Evolutionary conservation across 1,140 invertebrate genomes (phyloP).

Genomic region (Lutraria rhynchaena): DNA sequence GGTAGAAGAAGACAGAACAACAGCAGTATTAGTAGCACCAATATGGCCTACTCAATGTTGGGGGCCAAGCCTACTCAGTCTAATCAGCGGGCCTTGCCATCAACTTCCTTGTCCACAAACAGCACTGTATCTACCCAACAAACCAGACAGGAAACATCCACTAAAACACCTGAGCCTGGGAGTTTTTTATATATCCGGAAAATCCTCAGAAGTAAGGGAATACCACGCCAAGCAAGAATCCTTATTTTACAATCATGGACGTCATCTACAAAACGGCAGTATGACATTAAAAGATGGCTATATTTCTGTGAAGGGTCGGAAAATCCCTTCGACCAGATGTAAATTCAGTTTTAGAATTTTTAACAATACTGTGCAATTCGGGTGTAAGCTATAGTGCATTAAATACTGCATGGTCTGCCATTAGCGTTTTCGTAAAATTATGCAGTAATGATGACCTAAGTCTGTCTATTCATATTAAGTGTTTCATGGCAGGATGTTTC

Average conservation of each 20-base stretch:
- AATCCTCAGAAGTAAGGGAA: neutral
- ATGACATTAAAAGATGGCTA: slow-evolving; percentile 36
- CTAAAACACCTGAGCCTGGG: neutral
- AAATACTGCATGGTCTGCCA: neutral
- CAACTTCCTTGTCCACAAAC: neutral
- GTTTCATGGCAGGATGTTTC: slow-evolving; percentile 22
- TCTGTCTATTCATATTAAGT: neutral
- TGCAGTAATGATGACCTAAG: slow-evolving; percentile 1
- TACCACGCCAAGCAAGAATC: neutral
- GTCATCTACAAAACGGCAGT: neutral
- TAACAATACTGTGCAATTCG: neutral
- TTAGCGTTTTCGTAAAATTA: neutral
- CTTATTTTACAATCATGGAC: slow-evolving; percentile 23
- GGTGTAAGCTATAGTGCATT: slow-evolving; percentile 18
- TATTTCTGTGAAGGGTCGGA: neutral
- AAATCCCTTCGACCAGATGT: slow-evolving; percentile 11
- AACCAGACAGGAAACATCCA: neutral
- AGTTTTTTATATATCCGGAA: slow-evolving; percentile 12
- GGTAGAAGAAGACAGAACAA: slow-evolving; percentile 37
- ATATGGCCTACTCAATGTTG: slow-evolving; percentile 58
- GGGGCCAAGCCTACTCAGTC: slow-evolving; percentile 17
- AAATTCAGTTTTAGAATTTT: slow-evolving; percentile 4
- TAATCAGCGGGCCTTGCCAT: neutral
- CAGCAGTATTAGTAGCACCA: slow-evolving; percentile 46
- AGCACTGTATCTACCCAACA: slow-evolving; percentile 6